Percentiles rank a stretch among this genome's conserved stretches.
Conservation (phyloP, 2,888 invertebrate species). For the Drosophila atripex region DNA sequence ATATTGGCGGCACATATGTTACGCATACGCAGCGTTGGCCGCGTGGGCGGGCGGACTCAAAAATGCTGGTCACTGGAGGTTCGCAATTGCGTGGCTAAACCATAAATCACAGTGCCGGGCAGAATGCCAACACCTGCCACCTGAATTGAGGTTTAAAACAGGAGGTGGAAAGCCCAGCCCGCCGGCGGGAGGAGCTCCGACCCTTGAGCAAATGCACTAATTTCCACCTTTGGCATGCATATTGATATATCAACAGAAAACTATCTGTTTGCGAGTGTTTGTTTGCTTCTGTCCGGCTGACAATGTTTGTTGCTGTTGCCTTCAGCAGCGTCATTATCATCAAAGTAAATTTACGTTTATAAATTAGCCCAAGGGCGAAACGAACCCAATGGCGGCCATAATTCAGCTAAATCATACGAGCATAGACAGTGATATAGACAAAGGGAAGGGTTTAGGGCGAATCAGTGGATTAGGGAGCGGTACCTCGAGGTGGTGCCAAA, state of each 20-base stretch:
- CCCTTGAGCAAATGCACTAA: constrained; percentile 57
- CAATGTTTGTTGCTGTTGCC: constrained; percentile 40
- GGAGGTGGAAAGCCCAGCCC: background rate
- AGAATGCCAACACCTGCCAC: constrained; percentile 56
- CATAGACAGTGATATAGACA: constrained; percentile 7
- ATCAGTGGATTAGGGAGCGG: background rate
- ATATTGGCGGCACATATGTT: constrained; percentile 41
- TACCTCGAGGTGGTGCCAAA: background rate
- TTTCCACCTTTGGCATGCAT: constrained; percentile 48
- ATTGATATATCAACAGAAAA: constrained; percentile 59
- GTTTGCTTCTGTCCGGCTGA: constrained; percentile 19
- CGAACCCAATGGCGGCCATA: constrained; percentile 35
- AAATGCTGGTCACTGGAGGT: constrained; percentile 52
- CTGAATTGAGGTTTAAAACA: constrained; percentile 31
- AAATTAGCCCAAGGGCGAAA: constrained; percentile 42
- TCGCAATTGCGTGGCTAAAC: constrained; percentile 40
- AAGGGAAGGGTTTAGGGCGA: background rate
- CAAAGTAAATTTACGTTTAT: constrained; percentile 64
- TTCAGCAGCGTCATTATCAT: constrained; percentile 62
- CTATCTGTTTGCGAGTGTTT: constrained; percentile 32
- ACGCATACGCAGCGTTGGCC: constrained; percentile 48
- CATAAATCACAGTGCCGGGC: constrained; percentile 60
- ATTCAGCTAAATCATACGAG: constrained; percentile 39
- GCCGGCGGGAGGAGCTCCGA: background rate
- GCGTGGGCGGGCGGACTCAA: constrained; percentile 22